phyloP scores from a whole-genome alignment of 1,140 invertebrate genomes.

The Helicorthomorpha holstii region DNA sequence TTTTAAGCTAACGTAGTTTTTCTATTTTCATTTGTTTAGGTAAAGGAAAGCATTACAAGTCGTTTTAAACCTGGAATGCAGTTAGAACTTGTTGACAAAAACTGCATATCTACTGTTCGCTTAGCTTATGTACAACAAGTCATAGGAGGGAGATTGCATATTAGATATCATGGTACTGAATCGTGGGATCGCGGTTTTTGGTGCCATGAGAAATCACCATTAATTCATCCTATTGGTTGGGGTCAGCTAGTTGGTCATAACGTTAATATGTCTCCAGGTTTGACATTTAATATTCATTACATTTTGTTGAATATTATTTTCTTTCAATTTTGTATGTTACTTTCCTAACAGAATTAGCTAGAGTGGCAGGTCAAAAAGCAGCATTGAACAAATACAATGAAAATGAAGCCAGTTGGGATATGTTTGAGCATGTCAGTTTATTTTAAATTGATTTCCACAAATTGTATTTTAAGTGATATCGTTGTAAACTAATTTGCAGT shows the following conservation, averaged over 20 bases:
- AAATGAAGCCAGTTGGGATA: constrained; percentile 54
- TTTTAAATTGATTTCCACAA: constrained; percentile 19
- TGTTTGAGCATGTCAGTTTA: constrained; percentile 38
- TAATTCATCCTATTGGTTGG: constrained; percentile 93
- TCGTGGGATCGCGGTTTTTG: constrained; percentile 68
- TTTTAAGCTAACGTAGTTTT: neutral
- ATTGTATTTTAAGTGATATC: neutral
- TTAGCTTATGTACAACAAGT: constrained; percentile 75
- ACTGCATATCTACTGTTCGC: constrained; percentile 77
- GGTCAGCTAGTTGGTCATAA: constrained; percentile 61
- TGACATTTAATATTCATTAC: neutral
- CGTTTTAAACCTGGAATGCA: constrained; percentile 46
- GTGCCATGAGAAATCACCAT: constrained; percentile 85
- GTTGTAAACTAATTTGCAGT: constrained; percentile 3
- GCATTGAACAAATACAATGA: constrained; percentile 32
- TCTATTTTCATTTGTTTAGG: neutral
- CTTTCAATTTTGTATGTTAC: neutral
- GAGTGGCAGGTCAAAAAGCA: constrained; percentile 24
- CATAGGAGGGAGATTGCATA: constrained; percentile 72
- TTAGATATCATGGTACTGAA: constrained; percentile 71
- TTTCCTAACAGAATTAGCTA: constrained; percentile 25
- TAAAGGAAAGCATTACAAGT: constrained; percentile 19
- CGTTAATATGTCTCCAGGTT: constrained; percentile 54
- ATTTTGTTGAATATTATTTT: neutral
- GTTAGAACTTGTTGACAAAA: constrained; percentile 90